Evolutionary conservation across 2,113 vertebrate genomes (phyloP).

Genomic region (Typhlomys cinereus): DNA sequence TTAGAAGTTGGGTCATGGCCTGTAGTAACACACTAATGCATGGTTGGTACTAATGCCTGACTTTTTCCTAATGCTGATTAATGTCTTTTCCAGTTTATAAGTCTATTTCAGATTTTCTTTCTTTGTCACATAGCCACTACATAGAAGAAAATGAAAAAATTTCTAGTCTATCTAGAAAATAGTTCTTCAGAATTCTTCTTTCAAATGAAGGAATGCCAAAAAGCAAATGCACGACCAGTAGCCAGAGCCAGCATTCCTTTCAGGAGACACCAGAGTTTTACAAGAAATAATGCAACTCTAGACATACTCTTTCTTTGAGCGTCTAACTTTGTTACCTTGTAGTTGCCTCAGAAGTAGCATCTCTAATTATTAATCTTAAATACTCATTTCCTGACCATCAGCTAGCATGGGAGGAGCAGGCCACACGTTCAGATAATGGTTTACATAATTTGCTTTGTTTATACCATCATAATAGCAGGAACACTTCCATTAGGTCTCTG

Average conservation of each 20-base stretch:
- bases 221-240: not conserved
- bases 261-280: not conserved
- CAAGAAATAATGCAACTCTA: not conserved
- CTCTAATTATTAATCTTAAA: not conserved
- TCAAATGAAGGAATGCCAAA: not conserved
- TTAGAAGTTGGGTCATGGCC: not conserved
- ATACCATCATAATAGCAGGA: not conserved
- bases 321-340: not conserved
- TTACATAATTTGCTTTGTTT: conserved; percentile 2
- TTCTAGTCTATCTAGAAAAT: not conserved
- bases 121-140: not conserved
- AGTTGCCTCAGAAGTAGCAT: not conserved
- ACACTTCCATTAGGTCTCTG: not conserved
- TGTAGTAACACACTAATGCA: not conserved
- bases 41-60: not conserved
- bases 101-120: not conserved
- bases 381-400: not conserved
- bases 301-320: not conserved
- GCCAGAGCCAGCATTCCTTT: not conserved
- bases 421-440: not conserved
- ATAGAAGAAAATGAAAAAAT: not conserved
- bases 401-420: not conserved
- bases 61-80: not conserved
- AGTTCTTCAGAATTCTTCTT: not conserved
- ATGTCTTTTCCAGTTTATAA: not conserved